Base-by-base conservation (phyloP, 2,888 invertebrate genomes). In the Polydesmus complanatus region DNA sequence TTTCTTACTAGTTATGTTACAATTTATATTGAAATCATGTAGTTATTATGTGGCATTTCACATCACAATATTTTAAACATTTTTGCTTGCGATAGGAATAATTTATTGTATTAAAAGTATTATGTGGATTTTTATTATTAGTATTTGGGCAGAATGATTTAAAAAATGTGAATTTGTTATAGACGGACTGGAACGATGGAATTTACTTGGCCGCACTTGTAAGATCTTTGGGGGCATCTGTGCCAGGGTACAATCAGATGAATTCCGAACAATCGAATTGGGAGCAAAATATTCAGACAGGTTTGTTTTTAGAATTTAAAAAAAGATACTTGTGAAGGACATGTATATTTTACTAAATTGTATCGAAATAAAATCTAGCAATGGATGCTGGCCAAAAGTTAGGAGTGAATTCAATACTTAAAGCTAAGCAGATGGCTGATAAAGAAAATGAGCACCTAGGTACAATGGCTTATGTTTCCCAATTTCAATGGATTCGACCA, bases 181-280 rank as follows among this genome's bases (percentile, higher is more conserved):
- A 95, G 92, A 88, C 86, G 67, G 94, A 96, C 71, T 97, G 96
- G 96, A 95, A 95, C 71, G 94, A 96, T 72, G 97, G 97, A 1
- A 82, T 83, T 68, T 85, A 87, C 0, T 81, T 94, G 22, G 90
- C 90, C 69, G 85, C 89, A 69, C 79, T 98, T 60, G 90, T 95
- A 14, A 81, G 87, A 66, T 87, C 90, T 14, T 79, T 95, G 65
- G 96, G 97, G 2, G 95, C 93, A 0, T 83, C 86, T 0, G 86
- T 89, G 1, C 84, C 86, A 0, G 83, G 86, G 8, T 86, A 87
- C 63, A 88, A 89, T 66, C 84, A 85, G 69, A 76, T 93, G 62
- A 81, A 84, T 58, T 78, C 81, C 0, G 90, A 90, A 70, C 81
- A 85, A 0, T 80, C 81, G 2, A 80, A 85, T 59, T 93, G 89